A percentile compares a stretch with the other conserved stretches of the same genome.
Conservation (phyloP, 1,140 invertebrate genomes). For the Leptinotarsa texana region DNA sequence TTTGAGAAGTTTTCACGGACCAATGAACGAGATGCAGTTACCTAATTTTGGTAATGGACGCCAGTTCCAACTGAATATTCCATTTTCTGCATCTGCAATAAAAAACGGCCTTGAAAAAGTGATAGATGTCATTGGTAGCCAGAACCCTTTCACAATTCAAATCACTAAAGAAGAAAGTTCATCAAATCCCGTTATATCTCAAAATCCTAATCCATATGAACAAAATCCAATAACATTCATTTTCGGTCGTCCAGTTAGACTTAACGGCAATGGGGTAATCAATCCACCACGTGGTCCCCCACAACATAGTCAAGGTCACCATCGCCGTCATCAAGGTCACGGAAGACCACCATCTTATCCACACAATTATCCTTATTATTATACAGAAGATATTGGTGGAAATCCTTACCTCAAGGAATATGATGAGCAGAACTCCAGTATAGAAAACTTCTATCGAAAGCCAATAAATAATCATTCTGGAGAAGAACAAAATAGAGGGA, state of each 20-base stretch:
- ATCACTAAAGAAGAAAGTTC: background rate
- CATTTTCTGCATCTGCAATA: background rate
- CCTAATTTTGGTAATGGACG: background rate
- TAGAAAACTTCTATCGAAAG: background rate
- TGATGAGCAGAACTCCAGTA: background rate
- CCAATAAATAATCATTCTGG: background rate
- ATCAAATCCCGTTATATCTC: background rate
- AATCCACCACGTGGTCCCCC: background rate
- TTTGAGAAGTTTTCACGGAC: background rate
- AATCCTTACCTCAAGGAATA: background rate
- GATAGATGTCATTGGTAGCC: background rate
- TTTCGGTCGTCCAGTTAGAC: background rate
- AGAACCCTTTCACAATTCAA: background rate
- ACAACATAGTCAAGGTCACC: background rate
- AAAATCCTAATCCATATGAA: background rate
- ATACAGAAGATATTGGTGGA: background rate
- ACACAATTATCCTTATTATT: background rate
- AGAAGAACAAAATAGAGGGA: background rate
- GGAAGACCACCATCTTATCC: background rate
- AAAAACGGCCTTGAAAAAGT: background rate
- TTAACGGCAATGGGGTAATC: background rate
- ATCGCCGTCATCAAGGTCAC: background rate
- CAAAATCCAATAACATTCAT: background rate
- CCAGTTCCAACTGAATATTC: background rate
- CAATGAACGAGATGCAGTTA: background rate